A percentile compares a stretch with the other conserved stretches of the same genome.
Conservation (phyloP, 2,888 invertebrate species). For the Homarus gammarus region DNA sequence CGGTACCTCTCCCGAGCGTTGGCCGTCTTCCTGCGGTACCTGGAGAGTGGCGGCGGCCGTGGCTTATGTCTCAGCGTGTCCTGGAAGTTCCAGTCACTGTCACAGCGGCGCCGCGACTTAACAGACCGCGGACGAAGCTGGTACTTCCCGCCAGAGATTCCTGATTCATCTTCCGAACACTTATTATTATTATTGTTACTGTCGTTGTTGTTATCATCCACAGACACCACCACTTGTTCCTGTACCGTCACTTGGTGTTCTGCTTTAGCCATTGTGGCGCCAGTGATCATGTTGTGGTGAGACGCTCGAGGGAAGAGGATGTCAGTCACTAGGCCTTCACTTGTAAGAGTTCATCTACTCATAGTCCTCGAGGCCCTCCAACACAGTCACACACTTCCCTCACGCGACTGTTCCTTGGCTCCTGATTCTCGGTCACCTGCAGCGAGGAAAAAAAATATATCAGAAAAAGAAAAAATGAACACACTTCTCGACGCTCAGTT, state of each 20-base stretch:
- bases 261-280: slow-evolving; percentile 27
- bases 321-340: background rate
- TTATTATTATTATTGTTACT: background rate
- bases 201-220: slow-evolving; percentile 38
- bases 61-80: slow-evolving; percentile 76
- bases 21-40: slow-evolving; percentile 89
- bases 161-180: background rate
- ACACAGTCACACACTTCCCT: background rate
- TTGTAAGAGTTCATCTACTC: background rate
- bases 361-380: background rate
- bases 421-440: background rate
- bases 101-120: slow-evolving; percentile 21
- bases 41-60: slow-evolving; percentile 86
- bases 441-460: background rate
- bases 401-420: background rate
- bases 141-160: slow-evolving; percentile 28
- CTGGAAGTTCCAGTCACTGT: slow-evolving; percentile 55
- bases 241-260: slow-evolving; percentile 21
- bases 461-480: background rate
- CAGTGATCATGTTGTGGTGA: background rate
- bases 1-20: slow-evolving; percentile 91
- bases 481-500: background rate
- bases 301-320: background rate
- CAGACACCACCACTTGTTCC: slow-evolving; percentile 14
- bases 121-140: slow-evolving; percentile 52